Percentiles rank a stretch among this genome's conserved stretches.
Conservation (phyloP, 2,888 invertebrate genomes). For the Lasioglossum malachurum region DNA sequence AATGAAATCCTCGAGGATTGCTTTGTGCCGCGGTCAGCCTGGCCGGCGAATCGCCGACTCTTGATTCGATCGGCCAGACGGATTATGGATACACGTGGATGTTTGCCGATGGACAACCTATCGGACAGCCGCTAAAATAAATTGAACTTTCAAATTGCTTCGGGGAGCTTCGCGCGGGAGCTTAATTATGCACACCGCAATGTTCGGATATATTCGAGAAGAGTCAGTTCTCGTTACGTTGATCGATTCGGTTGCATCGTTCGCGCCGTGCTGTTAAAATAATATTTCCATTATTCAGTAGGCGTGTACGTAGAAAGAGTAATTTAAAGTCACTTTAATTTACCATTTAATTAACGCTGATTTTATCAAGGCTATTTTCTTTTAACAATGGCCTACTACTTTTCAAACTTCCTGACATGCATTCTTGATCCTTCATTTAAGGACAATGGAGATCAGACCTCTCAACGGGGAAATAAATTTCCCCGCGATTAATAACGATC, state of each 20-base stretch:
- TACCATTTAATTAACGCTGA: neutral
- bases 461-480: neutral
- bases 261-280: neutral
- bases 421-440: too few species aligned
- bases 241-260: neutral
- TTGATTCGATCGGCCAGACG: slow-evolving; percentile 9
- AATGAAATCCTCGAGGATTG: slow-evolving; percentile 59
- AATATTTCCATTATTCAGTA: slow-evolving; percentile 1
- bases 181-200: neutral
- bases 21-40: slow-evolving; percentile 8
- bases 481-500: neutral
- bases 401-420: neutral
- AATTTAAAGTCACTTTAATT: neutral
- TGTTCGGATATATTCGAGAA: neutral
- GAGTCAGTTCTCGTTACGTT: neutral
- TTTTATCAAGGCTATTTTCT: neutral
- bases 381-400: neutral
- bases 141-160: slow-evolving; percentile 23
- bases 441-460: too few species aligned
- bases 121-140: slow-evolving; percentile 4
- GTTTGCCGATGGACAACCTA: slow-evolving; percentile 12
- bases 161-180: neutral
- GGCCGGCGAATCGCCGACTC: slow-evolving; percentile 4
- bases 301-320: neutral
- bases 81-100: slow-evolving; percentile 14